These are phyloP conservation scores for Theristicus caerulescens DNA, from an alignment of 2,113 vertebrate species.

Conservation along the genomic window DNA sequence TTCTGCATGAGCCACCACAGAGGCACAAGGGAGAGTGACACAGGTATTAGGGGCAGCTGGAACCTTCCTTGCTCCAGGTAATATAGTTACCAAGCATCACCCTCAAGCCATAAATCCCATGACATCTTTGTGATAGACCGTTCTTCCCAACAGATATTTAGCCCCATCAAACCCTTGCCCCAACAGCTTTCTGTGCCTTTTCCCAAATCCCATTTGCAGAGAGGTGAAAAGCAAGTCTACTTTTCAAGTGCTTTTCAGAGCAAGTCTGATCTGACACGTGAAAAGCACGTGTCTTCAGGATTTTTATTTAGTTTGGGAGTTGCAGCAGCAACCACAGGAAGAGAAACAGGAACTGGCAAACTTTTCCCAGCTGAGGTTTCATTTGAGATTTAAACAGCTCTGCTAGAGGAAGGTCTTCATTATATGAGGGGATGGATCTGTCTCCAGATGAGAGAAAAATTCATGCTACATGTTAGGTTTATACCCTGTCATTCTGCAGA, in stretches of 20 bases:
- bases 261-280: background rate
- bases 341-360: background rate
- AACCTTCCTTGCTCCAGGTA: background rate
- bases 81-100: background rate
- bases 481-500: background rate
- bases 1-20: background rate
- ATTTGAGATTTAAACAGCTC: background rate
- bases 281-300: rapidly evolving
- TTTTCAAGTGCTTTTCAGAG: background rate
- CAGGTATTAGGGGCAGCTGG: background rate
- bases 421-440: background rate
- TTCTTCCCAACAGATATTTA: background rate
- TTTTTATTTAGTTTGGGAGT: background rate
- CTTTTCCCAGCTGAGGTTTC: background rate
- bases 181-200: background rate
- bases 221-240: background rate
- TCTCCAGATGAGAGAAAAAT: background rate
- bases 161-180: background rate
- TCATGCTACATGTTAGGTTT: background rate
- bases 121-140: background rate
- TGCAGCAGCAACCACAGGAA: background rate
- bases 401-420: background rate
- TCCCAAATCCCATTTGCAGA: background rate
- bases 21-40: background rate
- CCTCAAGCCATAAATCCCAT: background rate